These are phyloP conservation scores for Notothenia rossii DNA, from an alignment of 2,113 vertebrate species.

Conservation along the genomic window DNA sequence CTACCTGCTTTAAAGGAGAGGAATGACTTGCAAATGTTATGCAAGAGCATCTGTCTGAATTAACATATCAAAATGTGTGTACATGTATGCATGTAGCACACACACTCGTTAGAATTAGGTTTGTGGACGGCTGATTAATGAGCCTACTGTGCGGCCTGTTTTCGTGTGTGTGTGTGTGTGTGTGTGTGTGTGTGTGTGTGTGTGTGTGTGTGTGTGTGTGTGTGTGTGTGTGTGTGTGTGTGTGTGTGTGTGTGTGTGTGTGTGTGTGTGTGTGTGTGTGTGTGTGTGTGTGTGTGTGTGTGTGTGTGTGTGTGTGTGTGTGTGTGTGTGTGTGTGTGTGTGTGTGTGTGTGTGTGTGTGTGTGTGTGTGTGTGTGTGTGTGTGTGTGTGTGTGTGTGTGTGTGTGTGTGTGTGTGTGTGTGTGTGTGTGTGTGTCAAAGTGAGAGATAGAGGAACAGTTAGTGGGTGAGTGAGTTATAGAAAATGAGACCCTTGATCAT, in stretches of 20 bases:
- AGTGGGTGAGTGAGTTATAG: conserved; percentile 44
- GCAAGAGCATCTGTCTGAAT: conserved; percentile 77
- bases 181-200: too few species aligned
- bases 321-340: too few species aligned
- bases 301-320: too few species aligned
- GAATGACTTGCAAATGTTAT: conserved; percentile 74
- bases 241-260: conserved; percentile 29
- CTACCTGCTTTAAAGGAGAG: conserved; percentile 42
- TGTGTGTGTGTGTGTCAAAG: neutral
- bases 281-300: conserved; percentile 28
- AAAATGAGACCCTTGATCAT: conserved; percentile 60
- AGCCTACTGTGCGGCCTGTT: too few species aligned
- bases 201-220: too few species aligned
- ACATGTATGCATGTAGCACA: conserved; percentile 16
- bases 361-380: conserved; percentile 29
- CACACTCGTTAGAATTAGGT: conserved; percentile 27
- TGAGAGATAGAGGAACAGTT: conserved; percentile 23
- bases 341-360: conserved; percentile 18
- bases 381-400: conserved; percentile 30
- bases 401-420: conserved; percentile 12
- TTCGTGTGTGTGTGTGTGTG: too few species aligned
- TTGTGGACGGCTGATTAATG: conserved; percentile 61
- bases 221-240: conserved; percentile 22
- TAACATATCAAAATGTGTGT: conserved; percentile 69
- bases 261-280: conserved; percentile 29